Conservation (phyloP, 2,797 vertebrate genomes). For the Rhinella marina region DNA sequence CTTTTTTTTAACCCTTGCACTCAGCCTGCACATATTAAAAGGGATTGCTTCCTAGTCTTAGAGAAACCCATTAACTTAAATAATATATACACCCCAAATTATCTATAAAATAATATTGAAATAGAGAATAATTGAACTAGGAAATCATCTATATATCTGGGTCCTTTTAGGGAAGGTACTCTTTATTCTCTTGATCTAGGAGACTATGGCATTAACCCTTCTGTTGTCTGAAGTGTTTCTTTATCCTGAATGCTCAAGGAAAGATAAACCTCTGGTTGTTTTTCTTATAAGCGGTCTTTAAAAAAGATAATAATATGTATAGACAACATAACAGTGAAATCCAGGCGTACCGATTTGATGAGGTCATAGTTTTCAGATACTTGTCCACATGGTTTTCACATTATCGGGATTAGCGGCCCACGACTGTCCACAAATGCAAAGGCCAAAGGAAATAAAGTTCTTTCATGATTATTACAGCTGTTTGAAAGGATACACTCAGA, state of each 20-base stretch:
- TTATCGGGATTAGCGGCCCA: slow-evolving; percentile 43
- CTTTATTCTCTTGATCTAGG: not conserved
- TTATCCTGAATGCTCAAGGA: not conserved
- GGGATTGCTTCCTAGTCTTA: too few species aligned
- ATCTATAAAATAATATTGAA: too few species aligned
- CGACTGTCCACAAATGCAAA: slow-evolving; percentile 35
- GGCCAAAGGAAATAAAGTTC: slow-evolving; percentile 42
- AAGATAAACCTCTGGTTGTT: not conserved
- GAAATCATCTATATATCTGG: not conserved
- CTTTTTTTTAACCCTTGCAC: too few species aligned
- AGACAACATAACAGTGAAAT: not conserved
- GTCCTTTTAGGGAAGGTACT: not conserved
- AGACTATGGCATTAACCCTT: not conserved
- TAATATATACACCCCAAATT: not conserved
- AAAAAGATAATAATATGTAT: not conserved
- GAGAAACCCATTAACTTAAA: not conserved
- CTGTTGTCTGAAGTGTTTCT: not conserved
- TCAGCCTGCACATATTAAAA: too few species aligned
- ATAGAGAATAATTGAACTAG: not conserved
- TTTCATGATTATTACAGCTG: slow-evolving; percentile 52
- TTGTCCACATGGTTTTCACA: slow-evolving; percentile 52
- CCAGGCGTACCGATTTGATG: slow-evolving; percentile 61
- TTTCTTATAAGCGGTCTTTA: not conserved
- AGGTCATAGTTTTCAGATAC: slow-evolving; percentile 47
- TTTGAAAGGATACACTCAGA: slow-evolving; percentile 41